Percentiles rank a stretch among this genome's conserved stretches.
Conservation (phyloP, 2,797 vertebrate species). For the Nyctalus aviator region DNA sequence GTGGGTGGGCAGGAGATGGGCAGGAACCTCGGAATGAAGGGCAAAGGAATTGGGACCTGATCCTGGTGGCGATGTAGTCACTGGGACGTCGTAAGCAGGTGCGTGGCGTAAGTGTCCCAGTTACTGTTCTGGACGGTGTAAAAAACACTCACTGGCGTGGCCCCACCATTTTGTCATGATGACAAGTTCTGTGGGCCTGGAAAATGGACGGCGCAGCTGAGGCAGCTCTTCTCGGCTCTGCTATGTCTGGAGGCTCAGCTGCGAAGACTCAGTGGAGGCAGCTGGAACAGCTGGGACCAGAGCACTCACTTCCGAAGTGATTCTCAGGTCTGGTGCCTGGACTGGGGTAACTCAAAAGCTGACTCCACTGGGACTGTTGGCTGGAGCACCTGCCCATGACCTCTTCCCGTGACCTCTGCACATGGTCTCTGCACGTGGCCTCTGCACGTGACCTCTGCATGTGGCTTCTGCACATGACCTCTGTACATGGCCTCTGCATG, state of each 20-base stretch:
- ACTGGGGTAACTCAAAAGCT: neutral
- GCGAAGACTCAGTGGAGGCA: neutral
- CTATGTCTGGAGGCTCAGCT: neutral
- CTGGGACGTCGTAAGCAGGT: neutral
- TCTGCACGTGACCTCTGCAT: fast-evolving
- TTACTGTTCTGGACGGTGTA: neutral
- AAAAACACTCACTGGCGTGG: neutral
- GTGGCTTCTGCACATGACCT: neutral
- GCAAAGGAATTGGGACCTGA: neutral
- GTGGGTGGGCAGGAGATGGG: neutral
- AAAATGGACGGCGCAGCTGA: neutral
- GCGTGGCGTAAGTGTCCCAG: neutral
- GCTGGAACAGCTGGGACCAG: neutral
- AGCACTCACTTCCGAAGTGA: neutral
- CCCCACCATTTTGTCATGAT: neutral
- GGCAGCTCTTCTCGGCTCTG: neutral
- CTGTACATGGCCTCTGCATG: no score
- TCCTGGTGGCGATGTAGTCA: fast-evolving
- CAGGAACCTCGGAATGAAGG: neutral
- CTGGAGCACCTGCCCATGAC: neutral
- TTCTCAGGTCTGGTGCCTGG: neutral
- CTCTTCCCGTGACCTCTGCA: no score
- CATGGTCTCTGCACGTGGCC: neutral
- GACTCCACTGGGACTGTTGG: neutral
- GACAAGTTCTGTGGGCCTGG: neutral